Conservation (phyloP, 2,113 vertebrate genomes). For the Pseudopipra pipra region DNA sequence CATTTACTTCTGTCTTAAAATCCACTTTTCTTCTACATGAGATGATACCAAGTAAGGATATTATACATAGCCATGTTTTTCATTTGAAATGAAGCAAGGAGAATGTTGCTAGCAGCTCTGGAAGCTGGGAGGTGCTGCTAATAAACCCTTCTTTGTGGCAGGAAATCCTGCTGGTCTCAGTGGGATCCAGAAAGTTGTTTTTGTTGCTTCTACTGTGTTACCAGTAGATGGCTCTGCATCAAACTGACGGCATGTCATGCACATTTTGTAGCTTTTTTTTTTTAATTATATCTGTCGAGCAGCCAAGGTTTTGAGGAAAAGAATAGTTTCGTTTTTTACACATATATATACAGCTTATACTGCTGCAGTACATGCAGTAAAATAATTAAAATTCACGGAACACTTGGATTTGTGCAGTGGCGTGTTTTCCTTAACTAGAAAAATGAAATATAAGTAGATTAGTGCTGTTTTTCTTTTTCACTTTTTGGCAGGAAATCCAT, state of each 20-base stretch:
- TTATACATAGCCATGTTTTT: not conserved
- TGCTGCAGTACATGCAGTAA: not conserved
- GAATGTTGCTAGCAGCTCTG: not conserved
- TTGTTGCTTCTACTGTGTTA: not conserved
- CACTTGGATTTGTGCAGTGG: not conserved
- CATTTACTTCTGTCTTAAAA: not conserved
- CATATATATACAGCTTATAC: not conserved
- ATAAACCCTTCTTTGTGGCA: not conserved
- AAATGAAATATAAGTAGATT: not conserved
- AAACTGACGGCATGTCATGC: not conserved
- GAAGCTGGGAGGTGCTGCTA: not conserved
- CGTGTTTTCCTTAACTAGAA: not conserved
- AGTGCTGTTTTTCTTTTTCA: not conserved
- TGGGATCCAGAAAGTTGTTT: not conserved
- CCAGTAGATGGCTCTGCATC: not conserved
- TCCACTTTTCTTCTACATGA: not conserved
- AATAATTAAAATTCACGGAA: not conserved
- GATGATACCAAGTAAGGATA: not conserved
- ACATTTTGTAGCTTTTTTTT: not conserved
- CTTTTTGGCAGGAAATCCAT: not conserved
- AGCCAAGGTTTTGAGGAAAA: not conserved
- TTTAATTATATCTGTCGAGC: not conserved
- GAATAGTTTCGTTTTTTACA: not conserved
- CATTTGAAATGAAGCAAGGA: not conserved
- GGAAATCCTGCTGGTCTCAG: not conserved